These are phyloP conservation scores for Microchirus variegatus DNA, from an alignment of 2,797 vertebrate genomes.

Conservation along the genomic window DNA sequence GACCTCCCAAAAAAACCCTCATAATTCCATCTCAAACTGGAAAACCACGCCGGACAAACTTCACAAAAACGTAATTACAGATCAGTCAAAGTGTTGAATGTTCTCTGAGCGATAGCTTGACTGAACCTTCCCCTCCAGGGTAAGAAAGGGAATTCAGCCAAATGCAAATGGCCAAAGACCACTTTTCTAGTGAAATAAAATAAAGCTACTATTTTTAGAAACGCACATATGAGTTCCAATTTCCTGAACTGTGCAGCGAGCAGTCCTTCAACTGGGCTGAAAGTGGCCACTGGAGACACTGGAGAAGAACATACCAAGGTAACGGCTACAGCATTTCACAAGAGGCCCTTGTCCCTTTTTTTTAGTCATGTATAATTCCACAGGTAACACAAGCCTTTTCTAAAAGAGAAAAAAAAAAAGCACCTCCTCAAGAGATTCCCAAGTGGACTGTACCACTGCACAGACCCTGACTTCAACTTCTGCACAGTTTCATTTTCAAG, in stretches of 20 bases:
- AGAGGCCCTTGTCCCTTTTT: conserved; percentile 33
- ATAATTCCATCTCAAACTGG: conserved; percentile 40
- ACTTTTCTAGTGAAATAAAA: conserved; percentile 51
- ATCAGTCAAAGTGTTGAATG: conserved; percentile 33
- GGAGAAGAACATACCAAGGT: conserved; percentile 35
- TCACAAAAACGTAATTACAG: conserved; percentile 34
- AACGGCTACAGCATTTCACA: conserved; percentile 24
- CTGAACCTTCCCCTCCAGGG: conserved; percentile 16
- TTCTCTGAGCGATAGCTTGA: too few species aligned
- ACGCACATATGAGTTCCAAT: conserved; percentile 2
- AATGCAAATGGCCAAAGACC: conserved; percentile 44
- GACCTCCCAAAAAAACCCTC: background rate
- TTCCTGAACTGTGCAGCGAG: conserved; percentile 47
- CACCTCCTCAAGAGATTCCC: conserved; percentile 8
- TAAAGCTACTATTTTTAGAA: conserved; percentile 58
- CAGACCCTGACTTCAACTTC: too few species aligned
- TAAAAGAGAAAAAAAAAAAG: conserved; percentile 20
- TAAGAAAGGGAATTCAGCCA: conserved; percentile 34
- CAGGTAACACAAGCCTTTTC: conserved; percentile 10
- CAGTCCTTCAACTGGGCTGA: conserved; percentile 23
- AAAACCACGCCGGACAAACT: conserved; percentile 20
- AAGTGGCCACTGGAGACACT: conserved; percentile 41
- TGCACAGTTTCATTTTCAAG: too few species aligned
- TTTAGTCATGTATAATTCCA: conserved; percentile 37
- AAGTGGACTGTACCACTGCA: too few species aligned